These are phyloP conservation scores for Lasius platythorax DNA, from an alignment of 2,888 invertebrate species.

Conservation along the genomic window DNA sequence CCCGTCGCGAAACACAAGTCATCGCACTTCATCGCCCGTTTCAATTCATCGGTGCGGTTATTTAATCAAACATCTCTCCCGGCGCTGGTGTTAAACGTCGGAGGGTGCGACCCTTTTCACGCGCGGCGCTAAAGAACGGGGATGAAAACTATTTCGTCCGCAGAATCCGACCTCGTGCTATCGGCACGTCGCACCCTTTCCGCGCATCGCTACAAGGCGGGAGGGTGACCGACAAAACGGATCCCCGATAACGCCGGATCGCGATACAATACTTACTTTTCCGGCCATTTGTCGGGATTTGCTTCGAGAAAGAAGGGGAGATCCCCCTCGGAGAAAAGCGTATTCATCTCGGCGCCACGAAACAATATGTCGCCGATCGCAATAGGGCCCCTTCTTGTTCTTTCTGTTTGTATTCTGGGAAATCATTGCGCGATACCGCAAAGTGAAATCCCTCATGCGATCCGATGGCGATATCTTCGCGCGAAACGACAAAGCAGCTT, in stretches of 20 bases:
- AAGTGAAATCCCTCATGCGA: constrained; percentile 59
- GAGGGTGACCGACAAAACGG: constrained; percentile 42
- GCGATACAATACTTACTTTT: constrained; percentile 82
- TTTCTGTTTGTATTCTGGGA: constrained; percentile 17
- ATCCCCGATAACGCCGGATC: constrained; percentile 77
- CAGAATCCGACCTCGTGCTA: constrained; percentile 79
- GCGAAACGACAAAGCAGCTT: constrained; percentile 9
- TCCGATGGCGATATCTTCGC: neutral
- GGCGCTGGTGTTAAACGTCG: constrained; percentile 63
- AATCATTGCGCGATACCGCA: constrained; percentile 46
- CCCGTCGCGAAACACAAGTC: constrained; percentile 80
- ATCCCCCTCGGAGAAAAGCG: neutral
- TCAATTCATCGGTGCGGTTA: constrained; percentile 86
- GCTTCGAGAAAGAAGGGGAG: constrained; percentile 24
- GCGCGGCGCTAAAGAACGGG: constrained; percentile 57
- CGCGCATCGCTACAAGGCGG: constrained; percentile 34
- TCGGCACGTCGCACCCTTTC: constrained; percentile 68
- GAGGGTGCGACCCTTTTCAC: constrained; percentile 76
- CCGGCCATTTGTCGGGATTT: constrained; percentile 81
- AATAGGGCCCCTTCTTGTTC: constrained; percentile 3
- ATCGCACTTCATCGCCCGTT: constrained; percentile 84
- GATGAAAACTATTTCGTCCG: constrained; percentile 76
- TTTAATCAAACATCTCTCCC: constrained; percentile 85
- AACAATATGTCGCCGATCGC: constrained; percentile 66
- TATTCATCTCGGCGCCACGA: constrained; percentile 56